Evolutionary conservation across 2,888 invertebrate species (phyloP), one percentile per base, ranked within the genome.

Genomic region (Drosophila meridionalis): DNA sequence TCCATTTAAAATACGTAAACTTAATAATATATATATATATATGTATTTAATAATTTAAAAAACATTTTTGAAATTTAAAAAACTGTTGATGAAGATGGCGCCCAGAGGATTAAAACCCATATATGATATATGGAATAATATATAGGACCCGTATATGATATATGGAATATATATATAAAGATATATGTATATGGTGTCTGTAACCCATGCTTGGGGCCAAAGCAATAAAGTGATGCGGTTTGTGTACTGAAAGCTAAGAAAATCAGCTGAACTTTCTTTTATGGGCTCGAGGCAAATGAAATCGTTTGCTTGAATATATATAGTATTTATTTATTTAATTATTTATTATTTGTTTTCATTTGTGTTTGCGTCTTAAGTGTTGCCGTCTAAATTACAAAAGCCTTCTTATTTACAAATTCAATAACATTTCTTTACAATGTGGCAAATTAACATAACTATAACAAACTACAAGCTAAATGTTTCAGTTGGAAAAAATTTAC

Each of bases 351-450:
- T 40, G 36, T 65, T 58, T 52, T 71, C 59, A 62, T 42, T 71
- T 70, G 34, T 74, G 64, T 66, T 82, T 85, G 78, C 78, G 58
- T 69, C 72, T 80, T 80, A 85, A 83, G 81, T 55, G 70, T 80
- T 83, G 83, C 74, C 76, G 52, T 80, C 84, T 84, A 84, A 70
- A 75, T 83, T 86, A 86, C 73, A 84, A 83, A 87, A 84, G 80
- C 87, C 61, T 68, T 79, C 80, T 66, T 74, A 76, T 82, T 73
- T 76, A 79, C 74, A 79, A 61, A 65, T 66, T 77, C 32, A 50
- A 34, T 60, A 65, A 50, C 55, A 28, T 40, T n/a, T 56, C 28
- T 38, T 76, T 73, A 75, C 70, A 79, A 75, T 60, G 73, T 57
- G 71, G 78, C 86, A 88, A 87, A 88, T 68, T 75, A 79, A 76